These are phyloP conservation scores for Rapana venosa DNA, from an alignment of 2,888 invertebrate species.

Conservation along the genomic window DNA sequence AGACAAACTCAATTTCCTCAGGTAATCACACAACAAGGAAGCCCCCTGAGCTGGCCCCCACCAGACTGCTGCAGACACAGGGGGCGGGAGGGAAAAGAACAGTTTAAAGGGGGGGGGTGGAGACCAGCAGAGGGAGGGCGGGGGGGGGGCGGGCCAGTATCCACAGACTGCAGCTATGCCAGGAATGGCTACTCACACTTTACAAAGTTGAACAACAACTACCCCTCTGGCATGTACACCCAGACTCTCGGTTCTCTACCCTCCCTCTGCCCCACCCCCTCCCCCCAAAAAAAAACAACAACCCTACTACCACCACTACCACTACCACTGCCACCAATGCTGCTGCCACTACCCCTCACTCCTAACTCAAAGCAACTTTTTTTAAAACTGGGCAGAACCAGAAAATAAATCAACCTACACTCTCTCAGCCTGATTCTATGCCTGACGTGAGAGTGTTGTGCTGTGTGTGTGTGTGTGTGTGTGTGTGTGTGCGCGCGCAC, in stretches of 20 bases:
- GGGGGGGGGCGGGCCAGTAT: background rate
- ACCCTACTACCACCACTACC: background rate
- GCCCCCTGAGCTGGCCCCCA: background rate
- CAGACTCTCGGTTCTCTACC: background rate
- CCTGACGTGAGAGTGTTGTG: background rate
- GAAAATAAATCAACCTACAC: background rate
- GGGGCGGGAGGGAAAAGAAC: background rate
- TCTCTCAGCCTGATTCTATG: background rate
- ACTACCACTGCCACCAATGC: too few relatives aligned
- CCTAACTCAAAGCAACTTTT: too few relatives aligned
- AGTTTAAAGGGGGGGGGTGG: background rate
- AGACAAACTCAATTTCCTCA: conserved; percentile 20
- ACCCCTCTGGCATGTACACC: conserved; percentile 8
- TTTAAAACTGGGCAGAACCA: background rate
- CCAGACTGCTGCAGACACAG: background rate
- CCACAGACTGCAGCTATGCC: conserved; percentile 9
- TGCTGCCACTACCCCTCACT: too few relatives aligned
- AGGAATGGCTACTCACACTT: conserved; percentile 26
- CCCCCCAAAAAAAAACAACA: too few relatives aligned
- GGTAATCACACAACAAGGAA: background rate
- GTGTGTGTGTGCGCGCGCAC: background rate
- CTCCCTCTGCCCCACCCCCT: background rate
- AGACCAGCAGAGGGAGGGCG: background rate
- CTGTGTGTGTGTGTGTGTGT: conserved; percentile 13
- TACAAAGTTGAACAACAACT: conserved; percentile 21